Evolutionary conservation across 2,888 invertebrate genomes (phyloP), one percentile per base, ranked within the genome.

Genomic region (Arge pagana): DNA sequence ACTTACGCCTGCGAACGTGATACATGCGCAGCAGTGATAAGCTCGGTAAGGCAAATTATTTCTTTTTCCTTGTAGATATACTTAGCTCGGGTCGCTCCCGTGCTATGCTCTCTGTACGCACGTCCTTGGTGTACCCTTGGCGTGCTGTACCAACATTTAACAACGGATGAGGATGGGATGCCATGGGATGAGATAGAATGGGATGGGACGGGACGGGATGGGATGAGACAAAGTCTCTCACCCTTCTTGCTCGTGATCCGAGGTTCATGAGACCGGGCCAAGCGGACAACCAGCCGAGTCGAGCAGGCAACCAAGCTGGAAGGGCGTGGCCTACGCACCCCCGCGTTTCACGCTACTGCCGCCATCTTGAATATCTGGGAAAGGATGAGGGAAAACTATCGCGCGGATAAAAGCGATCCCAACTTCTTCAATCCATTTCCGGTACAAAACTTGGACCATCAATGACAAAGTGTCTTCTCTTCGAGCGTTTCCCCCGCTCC

Each of bases 241-340:
- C 45, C 45, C 45, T 16, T n/a, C 45, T 15, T 16, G 24, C 4
- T 11, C 24, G 24, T 18, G 19, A 19, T 19, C 30, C 10, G 45
- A 13, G n/a, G n/a, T n/a, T n/a, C n/a, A n/a, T n/a, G n/a, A n/a
- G n/a, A n/a, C n/a, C n/a, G 8, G 45, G 33, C 31, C 8, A 33
- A 23, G 24, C 24, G 35, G 35, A 31, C 45, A 33, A 45, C 31
- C 45, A 35, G 16, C 26, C 8, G 33, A 35, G 33, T 21, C 40
- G 23, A 4, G 11, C 13, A 35, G 31, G 23, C 18, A 18, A n/a
- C 45, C 23, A 56, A 50, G 39, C 36, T 58, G n/a, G n/a, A n/a
- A 66, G 69, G 72, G 72, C 72, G 71, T 72, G 71, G 70, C 63
- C 58, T 69, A 66, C 64, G 61, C 65, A 67, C 70, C 68, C 68